Base-by-base conservation (phyloP, 1,140 invertebrate genomes). In the Drosophila kohkoa region DNA sequence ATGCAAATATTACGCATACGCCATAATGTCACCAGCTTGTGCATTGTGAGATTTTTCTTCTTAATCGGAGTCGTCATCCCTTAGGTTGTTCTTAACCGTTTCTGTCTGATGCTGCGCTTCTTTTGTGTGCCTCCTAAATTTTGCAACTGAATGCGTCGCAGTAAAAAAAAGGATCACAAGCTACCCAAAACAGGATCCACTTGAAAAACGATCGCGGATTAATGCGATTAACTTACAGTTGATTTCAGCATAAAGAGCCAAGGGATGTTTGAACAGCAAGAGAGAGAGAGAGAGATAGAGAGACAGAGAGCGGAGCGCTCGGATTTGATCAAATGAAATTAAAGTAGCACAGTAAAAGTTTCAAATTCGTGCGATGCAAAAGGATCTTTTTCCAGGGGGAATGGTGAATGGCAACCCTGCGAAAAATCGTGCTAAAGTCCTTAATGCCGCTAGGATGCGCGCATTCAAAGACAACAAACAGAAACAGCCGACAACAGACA, bases 181-280 rank as follows among this genome's bases (percentile, higher is more conserved):
- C 43, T 6, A 68, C 25, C 25, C 20, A 32, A 41, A 55, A 55
- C 32, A 55, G 73, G 62, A 69, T 70, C 68, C 80, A 83, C 83
- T 88, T 87, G 83, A 87, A 87, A 87, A 87, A 69, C 77, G 83
- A 87, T 87, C 83, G 81, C 80, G 74, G 83, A 87, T 87, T 87
- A 87, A 87, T 87, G 83, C 70, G 83, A 87, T 87, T 87, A 87
- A 83, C 83, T 68, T 86, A 89, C 85, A 89, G 85, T 89, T 87
- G 83, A 87, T 87, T 87, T 87, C 82, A 82, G 72, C 65, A 57
- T 41, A 80, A 67, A 70, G 60, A 52, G 3, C n/a, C n/a, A 16
- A 41, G 62, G 6, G 35, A n/a, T 25, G 16, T 25, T 25, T 25
- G 3, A 4, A 25, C 20, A 25, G 3, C 3, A 0, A 25, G 20